phyloP scores from a whole-genome alignment of 2,113 vertebrate species.

The Pandion haliaetus region DNA sequence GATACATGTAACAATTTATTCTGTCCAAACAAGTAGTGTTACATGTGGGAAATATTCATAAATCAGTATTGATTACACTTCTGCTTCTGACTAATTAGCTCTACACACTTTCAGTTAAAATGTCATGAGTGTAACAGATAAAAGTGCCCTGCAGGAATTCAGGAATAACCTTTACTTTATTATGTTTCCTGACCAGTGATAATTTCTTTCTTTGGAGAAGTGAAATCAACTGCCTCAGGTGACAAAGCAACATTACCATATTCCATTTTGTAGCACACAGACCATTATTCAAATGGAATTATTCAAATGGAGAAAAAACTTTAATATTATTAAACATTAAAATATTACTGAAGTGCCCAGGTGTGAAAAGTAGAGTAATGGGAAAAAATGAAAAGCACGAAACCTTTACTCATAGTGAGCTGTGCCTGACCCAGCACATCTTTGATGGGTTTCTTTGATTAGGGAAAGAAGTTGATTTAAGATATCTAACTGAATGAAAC shows the following conservation, averaged over 20 bases:
- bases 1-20: not conserved
- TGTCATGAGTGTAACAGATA: not conserved
- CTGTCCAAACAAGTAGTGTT: not conserved
- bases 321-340: not conserved
- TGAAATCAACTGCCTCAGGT: not conserved
- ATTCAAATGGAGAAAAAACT: not conserved
- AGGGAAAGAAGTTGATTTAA: not conserved
- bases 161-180: not conserved
- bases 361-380: not conserved
- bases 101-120: not conserved
- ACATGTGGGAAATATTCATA: not conserved
- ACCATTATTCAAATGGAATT: not conserved
- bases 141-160: not conserved
- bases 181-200: not conserved
- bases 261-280: not conserved
- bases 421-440: not conserved
- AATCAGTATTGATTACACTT: slow-evolving; percentile 21
- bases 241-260: not conserved
- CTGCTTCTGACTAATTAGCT: slow-evolving; percentile 11
- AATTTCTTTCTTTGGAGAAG: slow-evolving; percentile 9
- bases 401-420: not conserved
- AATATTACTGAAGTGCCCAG: not conserved
- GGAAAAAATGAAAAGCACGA: not conserved
- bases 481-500: not conserved
- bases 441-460: not conserved